Evolutionary conservation across 2,888 invertebrate genomes (phyloP).

Genomic region (Myopa tessellatipennis): DNA sequence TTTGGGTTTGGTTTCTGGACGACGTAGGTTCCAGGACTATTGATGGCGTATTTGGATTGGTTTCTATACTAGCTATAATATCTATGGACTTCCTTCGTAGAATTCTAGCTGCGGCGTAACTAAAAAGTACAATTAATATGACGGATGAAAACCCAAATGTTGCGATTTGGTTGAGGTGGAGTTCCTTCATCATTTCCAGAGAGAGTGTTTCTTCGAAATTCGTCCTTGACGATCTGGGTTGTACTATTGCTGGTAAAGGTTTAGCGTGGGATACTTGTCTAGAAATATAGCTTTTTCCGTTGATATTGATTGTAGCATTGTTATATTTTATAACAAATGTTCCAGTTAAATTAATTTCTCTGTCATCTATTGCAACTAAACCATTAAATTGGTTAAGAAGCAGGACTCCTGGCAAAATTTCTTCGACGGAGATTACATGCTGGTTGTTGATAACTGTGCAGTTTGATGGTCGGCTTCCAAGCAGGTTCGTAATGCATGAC

Average conservation of each 20-base stretch:
- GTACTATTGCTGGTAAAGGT: conserved; percentile 43
- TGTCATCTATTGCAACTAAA: conserved; percentile 17
- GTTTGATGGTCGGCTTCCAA: conserved; percentile 42
- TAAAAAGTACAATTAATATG: too few species aligned
- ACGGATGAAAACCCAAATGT: too few species aligned
- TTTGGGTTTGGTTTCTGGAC: background rate
- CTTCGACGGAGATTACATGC: conserved; percentile 41
- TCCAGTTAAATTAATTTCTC: conserved; percentile 21
- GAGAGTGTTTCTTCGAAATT: conserved; percentile 42
- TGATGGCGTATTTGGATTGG: background rate
- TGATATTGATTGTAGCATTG: conserved; percentile 39
- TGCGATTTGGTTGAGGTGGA: conserved; percentile 40
- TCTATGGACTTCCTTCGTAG: too few species aligned
- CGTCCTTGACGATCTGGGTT: conserved; percentile 35
- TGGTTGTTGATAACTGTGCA: conserved; percentile 42
- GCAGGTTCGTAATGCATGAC: conserved; percentile 43
- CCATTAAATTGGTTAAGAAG: conserved; percentile 44
- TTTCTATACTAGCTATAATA: background rate
- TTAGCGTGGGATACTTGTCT: conserved; percentile 35
- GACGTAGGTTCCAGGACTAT: background rate
- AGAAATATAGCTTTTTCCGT: conserved; percentile 34
- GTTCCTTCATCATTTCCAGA: conserved; percentile 42
- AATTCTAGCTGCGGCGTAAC: too few species aligned
- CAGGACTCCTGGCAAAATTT: conserved; percentile 42
- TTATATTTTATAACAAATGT: conserved; percentile 36